Evolutionary conservation across 2,113 vertebrate species (phyloP).

Genomic region (Indri indri): DNA sequence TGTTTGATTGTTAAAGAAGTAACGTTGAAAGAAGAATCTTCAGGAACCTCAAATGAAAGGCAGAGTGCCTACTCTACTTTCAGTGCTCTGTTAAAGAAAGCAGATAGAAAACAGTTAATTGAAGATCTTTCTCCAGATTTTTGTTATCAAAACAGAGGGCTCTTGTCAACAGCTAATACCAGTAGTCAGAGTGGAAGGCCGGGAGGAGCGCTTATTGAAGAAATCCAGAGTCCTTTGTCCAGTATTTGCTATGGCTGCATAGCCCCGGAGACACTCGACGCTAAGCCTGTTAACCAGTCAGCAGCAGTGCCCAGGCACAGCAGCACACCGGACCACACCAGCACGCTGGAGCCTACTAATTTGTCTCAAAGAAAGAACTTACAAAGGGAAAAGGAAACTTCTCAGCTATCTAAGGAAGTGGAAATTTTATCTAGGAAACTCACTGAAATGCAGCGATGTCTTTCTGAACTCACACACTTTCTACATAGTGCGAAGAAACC

Average conservation of each 20-base stretch:
- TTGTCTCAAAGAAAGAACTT: constrained; percentile 79
- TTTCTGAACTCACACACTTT: constrained; percentile 89
- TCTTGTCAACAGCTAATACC: constrained; percentile 87
- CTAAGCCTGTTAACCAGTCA: constrained; percentile 81
- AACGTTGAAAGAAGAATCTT: constrained; percentile 78
- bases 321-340: constrained; percentile 79
- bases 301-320: constrained; percentile 46
- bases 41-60: constrained; percentile 33
- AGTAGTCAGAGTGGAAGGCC: constrained; percentile 79
- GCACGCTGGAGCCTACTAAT: constrained; percentile 82
- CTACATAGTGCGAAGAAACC: constrained; percentile 87
- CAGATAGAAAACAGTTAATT: constrained; percentile 80
- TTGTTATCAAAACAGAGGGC: constrained; percentile 81
- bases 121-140: constrained; percentile 82
- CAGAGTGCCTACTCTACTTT: constrained; percentile 2
- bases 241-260: not conserved
- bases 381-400: constrained; percentile 81
- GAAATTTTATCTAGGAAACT: constrained; percentile 89
- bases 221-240: constrained; percentile 83
- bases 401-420: constrained; percentile 86
- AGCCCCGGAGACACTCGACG: constrained; percentile 79
- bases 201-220: constrained; percentile 89
- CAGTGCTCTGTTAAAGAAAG: constrained; percentile 72
- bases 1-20: constrained; percentile 89
- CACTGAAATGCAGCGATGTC: constrained; percentile 87